Evolutionary conservation across 2,888 invertebrate species (phyloP).

Genomic region (Melieria picta): DNA sequence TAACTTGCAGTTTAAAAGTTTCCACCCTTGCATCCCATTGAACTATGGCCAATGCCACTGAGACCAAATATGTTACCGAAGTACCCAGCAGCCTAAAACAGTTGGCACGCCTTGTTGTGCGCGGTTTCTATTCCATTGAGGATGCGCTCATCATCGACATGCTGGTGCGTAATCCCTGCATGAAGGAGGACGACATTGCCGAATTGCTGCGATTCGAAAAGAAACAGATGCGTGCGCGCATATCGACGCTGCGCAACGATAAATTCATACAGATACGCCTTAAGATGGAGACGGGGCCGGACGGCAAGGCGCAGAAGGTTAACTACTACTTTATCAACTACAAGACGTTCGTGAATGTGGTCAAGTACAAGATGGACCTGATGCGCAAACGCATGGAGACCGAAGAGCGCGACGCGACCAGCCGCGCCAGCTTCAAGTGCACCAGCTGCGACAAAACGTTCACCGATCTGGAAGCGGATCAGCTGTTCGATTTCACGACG

Average conservation of each 20-base stretch:
- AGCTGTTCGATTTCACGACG: slow-evolving; percentile 84
- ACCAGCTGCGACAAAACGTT: slow-evolving; percentile 91
- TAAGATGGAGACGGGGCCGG: slow-evolving; percentile 93
- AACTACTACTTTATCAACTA: slow-evolving; percentile 98
- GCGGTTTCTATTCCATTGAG: slow-evolving; percentile 94
- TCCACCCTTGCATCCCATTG: slow-evolving; percentile 2
- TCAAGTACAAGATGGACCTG: slow-evolving; percentile 96
- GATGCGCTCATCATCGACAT: slow-evolving; percentile 95
- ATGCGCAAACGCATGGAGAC: slow-evolving; percentile 96
- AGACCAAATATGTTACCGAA: slow-evolving; percentile 85
- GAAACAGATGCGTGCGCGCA: slow-evolving; percentile 89
- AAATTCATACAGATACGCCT: slow-evolving; percentile 93
- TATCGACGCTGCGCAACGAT: slow-evolving; percentile 87
- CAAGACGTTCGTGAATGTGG: slow-evolving; percentile 96
- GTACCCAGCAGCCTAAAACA: slow-evolving; percentile 94
- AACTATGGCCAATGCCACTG: slow-evolving; percentile 67
- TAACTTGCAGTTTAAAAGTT: no score
- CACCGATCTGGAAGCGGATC: slow-evolving; percentile 94
- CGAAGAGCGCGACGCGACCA: slow-evolving; percentile 93
- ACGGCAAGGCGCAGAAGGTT: slow-evolving; percentile 94
- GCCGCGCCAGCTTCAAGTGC: slow-evolving; percentile 95
- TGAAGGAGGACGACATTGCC: slow-evolving; percentile 87
- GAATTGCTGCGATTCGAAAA: slow-evolving; percentile 93
- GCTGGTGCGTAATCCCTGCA: slow-evolving; percentile 94
- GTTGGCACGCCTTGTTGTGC: slow-evolving; percentile 87